Evolutionary conservation across 2,113 vertebrate species (phyloP).

Genomic region (Lethenteron camtschaticum): DNA sequence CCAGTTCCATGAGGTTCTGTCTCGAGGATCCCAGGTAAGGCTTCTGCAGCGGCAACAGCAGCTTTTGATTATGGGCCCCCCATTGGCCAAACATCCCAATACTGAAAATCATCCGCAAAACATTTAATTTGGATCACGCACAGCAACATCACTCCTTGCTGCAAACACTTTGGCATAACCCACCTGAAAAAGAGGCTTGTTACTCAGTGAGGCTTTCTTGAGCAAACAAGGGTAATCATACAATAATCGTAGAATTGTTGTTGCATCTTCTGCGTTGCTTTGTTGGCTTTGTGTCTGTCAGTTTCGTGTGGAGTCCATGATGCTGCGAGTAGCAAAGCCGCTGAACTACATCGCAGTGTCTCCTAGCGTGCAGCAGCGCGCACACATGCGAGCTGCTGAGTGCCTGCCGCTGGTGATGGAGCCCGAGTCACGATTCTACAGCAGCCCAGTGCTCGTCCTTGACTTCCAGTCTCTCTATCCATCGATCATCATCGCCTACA

Average conservation of each 20-base stretch:
- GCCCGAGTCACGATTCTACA: conserved; percentile 90
- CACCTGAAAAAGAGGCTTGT: too few species aligned
- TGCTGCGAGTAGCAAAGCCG: conserved; percentile 83
- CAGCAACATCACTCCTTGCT: too few species aligned
- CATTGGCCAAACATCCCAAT: too few species aligned
- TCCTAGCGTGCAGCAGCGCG: conserved; percentile 58
- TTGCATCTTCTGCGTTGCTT: too few species aligned
- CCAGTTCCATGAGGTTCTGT: conserved; percentile 85
- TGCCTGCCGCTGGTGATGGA: conserved; percentile 84
- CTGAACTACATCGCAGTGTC: conserved; percentile 84
- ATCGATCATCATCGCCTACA: conserved; percentile 93
- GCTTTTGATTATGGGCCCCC: too few species aligned
- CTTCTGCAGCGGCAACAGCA: too few species aligned
- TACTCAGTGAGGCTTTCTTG: too few species aligned
- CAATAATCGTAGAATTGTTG: too few species aligned
- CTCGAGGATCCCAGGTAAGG: conserved; percentile 62
- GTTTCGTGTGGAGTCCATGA: conserved; percentile 98
- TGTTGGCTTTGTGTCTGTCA: conserved; percentile 14
- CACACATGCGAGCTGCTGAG: conserved; percentile 69
- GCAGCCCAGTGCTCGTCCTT: conserved; percentile 75
- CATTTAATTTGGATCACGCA: too few species aligned
- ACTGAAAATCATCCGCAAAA: too few species aligned
- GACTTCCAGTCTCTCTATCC: conserved; percentile 95
- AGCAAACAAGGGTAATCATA: too few species aligned
- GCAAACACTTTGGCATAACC: too few species aligned